Evolutionary conservation across 2,113 vertebrate genomes (phyloP).

Genomic region (Myotis davidii): DNA sequence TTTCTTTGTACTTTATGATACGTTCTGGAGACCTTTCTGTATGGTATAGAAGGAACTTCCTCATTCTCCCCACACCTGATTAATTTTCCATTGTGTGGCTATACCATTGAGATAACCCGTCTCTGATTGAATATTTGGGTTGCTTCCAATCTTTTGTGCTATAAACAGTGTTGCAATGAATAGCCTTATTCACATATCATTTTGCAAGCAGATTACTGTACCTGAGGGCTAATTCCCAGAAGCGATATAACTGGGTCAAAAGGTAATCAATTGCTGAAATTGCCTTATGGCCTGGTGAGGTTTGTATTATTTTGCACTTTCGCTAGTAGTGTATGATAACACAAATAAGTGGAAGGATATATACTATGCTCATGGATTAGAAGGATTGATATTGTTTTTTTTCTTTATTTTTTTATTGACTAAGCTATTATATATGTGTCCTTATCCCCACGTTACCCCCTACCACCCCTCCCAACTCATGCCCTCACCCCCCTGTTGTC

Average conservation of each 20-base stretch:
- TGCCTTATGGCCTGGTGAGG: not conserved
- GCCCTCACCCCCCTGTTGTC: too few species aligned
- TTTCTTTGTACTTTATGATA: not conserved
- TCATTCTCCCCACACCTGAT: not conserved
- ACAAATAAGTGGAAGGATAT: not conserved
- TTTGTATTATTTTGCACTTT: not conserved
- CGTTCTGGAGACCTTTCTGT: not conserved
- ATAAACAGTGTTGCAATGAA: not conserved
- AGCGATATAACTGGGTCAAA: not conserved
- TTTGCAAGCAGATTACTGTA: not conserved
- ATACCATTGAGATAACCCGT: not conserved
- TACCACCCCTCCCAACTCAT: too few species aligned
- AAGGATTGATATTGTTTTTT: not conserved
- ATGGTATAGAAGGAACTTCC: not conserved
- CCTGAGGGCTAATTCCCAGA: slow-evolving; percentile 28
- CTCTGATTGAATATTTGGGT: not conserved
- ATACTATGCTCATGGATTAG: not conserved
- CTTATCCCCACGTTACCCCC: too few species aligned
- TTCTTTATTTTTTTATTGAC: too few species aligned
- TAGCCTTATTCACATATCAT: not conserved
- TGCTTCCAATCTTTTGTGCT: not conserved
- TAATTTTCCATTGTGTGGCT: not conserved
- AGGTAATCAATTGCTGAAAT: not conserved
- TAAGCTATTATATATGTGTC: too few species aligned
- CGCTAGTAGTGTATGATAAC: not conserved